Evolutionary conservation across 2,888 invertebrate species (phyloP).

Genomic region (Poecilobothrus nobilitatus): DNA sequence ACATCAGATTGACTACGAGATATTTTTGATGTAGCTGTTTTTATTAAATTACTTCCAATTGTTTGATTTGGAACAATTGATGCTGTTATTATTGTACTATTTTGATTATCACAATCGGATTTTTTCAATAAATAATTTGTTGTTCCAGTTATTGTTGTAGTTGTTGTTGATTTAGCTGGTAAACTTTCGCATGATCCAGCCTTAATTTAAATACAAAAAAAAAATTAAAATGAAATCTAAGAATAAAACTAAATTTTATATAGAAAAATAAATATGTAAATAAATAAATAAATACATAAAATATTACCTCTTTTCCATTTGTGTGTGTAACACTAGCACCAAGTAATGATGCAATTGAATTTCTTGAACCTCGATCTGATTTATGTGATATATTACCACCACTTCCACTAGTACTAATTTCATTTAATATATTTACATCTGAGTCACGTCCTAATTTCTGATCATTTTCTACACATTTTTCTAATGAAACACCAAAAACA

Average conservation of each 20-base stretch:
- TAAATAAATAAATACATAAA: not conserved
- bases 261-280: too few relatives aligned
- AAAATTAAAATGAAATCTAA: too few relatives aligned
- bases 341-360: constrained; percentile 62
- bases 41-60: constrained; percentile 30
- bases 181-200: constrained; percentile 71
- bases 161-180: constrained; percentile 37
- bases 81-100: constrained; percentile 38
- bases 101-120: constrained; percentile 35
- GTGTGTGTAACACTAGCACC: constrained; percentile 20
- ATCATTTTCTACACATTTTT: constrained; percentile 79
- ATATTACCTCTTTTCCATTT: constrained; percentile 8
- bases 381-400: constrained; percentile 21
- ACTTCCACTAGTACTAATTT: constrained; percentile 30
- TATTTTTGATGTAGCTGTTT: constrained; percentile 47
- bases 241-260: too few relatives aligned
- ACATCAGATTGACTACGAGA: constrained; percentile 48
- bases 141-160: not conserved
- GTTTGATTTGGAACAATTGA: constrained; percentile 17
- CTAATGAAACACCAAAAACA: constrained; percentile 74
- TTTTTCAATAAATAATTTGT: not conserved
- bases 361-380: constrained; percentile 50
- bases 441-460: constrained; percentile 22
- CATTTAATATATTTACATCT: not conserved
- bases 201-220: constrained; percentile 40